These are phyloP conservation scores for Colistium nudipinnis DNA, from an alignment of 2,113 vertebrate species.

Conservation along the genomic window DNA sequence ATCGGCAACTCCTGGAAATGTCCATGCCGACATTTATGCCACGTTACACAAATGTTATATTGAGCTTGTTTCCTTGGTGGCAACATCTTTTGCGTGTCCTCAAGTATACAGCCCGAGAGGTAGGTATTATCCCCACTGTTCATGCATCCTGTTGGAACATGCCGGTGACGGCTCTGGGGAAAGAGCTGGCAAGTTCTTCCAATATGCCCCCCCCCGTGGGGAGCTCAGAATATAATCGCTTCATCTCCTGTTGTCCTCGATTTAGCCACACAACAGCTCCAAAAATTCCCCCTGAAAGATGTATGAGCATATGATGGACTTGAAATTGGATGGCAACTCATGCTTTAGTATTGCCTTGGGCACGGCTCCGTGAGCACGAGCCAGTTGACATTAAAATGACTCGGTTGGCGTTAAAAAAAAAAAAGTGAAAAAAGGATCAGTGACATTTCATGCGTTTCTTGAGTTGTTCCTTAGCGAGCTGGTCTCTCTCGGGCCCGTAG, in stretches of 20 bases:
- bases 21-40: not conserved
- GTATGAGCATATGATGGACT: not conserved
- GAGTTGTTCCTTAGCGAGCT: constrained; percentile 31
- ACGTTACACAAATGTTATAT: constrained; percentile 7
- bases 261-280: constrained; percentile 12
- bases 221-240: constrained; percentile 35
- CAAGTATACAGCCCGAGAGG: constrained; percentile 32
- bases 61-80: constrained; percentile 12
- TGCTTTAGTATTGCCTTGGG: constrained; percentile 11
- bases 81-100: constrained; percentile 16
- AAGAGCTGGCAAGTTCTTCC: constrained; percentile 18
- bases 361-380: constrained; percentile 36
- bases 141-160: constrained; percentile 48
- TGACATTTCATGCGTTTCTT: constrained; percentile 49
- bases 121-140: constrained; percentile 28
- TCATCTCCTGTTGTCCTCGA: constrained; percentile 32
- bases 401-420: not conserved
- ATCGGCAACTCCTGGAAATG: not conserved
- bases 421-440: not conserved
- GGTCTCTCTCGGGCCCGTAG: constrained; percentile 64
- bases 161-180: constrained; percentile 23
- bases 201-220: constrained; percentile 34
- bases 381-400: constrained; percentile 26
- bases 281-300: not conserved
- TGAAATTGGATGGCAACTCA: not conserved